Evolutionary conservation across 1,140 invertebrate genomes (phyloP), one percentile per base, ranked within the genome.

Genomic region (Cydia pomonella): DNA sequence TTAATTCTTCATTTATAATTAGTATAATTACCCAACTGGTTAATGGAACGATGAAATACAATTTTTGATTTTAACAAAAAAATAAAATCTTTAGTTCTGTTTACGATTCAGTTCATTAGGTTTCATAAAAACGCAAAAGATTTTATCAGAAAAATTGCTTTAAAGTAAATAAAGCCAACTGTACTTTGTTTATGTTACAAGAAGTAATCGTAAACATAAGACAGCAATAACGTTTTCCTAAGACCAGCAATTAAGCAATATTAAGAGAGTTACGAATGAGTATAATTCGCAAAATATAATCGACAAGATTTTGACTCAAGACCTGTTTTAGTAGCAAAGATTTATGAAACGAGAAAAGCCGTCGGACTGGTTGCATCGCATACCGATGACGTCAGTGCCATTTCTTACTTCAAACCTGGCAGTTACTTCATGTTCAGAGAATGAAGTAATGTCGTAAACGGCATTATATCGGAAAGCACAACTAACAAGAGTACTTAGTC

Each of bases 331-430:
- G 64, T 38, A 33, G 64, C 29, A 69, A 18, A 69, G 64, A 69
- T 69, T 69, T 41, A 69, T 69, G 64, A 69, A 69, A 69, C 64
- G 64, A 33, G 64, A 69, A 69, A 69, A 69, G 64, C 18, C 29
- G 64, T 38, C 29, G 27, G 64, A 41, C 64, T 33, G 63, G 64
- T 69, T 69, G 64, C 64, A 69, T 69, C 64, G 64, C 33, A 69
- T 69, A 69, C 64, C 64, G 29, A 69, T 69, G 64, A 69, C 64
- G 64, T 69, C 64, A 69, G 64, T 38, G 64, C 33, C 64, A 69
- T 69, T 69, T 69, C 29, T 41, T 69, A 33, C 64, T 33, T 33
- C 27, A 69, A 69, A 38, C 64, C 64, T 69, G 16, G 63, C 63
- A 6, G 64, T 69, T 69, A 41, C 64, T 33, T 69, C 64, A 38